Evolutionary conservation across 1,140 invertebrate species (phyloP).

Genomic region (Hesperophylax magnus): DNA sequence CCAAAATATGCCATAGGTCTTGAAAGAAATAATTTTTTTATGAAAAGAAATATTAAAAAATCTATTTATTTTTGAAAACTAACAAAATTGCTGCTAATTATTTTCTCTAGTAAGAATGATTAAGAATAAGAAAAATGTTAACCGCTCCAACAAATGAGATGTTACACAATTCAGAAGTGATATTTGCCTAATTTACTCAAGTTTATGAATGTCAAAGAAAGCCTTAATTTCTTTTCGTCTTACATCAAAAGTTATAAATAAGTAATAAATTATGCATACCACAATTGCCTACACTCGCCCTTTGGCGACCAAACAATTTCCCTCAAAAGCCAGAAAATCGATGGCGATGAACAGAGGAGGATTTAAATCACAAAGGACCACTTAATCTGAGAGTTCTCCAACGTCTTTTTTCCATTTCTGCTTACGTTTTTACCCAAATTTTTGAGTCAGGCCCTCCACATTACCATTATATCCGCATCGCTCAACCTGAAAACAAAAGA

Average conservation of each 20-base stretch:
- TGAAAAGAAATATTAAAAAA: too few relatives aligned
- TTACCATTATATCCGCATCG: neutral
- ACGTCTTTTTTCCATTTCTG: constrained; percentile 25
- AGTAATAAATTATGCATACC: constrained; percentile 14
- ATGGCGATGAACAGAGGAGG: constrained; percentile 3
- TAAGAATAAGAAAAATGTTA: neutral
- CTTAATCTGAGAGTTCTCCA: constrained; percentile 17
- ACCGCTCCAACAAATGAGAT: neutral
- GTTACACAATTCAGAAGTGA: too few relatives aligned
- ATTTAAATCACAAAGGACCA: constrained; percentile 39
- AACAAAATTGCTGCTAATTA: neutral
- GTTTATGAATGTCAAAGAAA: too few relatives aligned
- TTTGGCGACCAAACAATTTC: constrained; percentile 3
- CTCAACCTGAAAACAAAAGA: neutral
- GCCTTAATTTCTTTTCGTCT: too few relatives aligned
- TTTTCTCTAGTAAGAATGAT: neutral
- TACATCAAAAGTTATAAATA: neutral
- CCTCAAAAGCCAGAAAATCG: constrained; percentile 11
- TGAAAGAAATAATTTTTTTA: too few relatives aligned
- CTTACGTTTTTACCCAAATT: constrained; percentile 20
- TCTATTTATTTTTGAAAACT: too few relatives aligned
- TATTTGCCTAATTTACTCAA: too few relatives aligned
- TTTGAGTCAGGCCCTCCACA: constrained; percentile 5
- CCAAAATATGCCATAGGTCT: too few relatives aligned
- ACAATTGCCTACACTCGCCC: neutral